Evolutionary conservation across 2,113 vertebrate species (phyloP).

Genomic region (Megaceryle maxima): DNA sequence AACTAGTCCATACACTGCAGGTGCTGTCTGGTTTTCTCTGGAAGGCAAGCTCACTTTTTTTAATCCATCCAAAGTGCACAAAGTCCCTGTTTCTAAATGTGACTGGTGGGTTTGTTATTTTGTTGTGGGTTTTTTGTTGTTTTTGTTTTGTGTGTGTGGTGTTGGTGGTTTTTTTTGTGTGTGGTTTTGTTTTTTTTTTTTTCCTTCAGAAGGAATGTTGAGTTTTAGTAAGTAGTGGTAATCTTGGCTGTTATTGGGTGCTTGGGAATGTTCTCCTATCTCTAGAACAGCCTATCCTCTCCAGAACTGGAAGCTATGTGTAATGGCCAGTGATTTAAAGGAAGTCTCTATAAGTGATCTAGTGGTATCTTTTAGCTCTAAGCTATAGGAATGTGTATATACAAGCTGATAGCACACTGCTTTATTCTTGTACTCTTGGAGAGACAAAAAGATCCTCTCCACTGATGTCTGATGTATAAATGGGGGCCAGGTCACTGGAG

Average conservation of each 20-base stretch:
- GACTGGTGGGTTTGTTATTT: background rate
- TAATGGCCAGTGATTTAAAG: background rate
- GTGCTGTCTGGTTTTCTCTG: background rate
- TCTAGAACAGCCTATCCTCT: background rate
- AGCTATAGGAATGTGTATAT: background rate
- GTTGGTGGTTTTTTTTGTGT: background rate
- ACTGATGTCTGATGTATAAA: background rate
- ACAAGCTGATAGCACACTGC: background rate
- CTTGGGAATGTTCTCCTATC: background rate
- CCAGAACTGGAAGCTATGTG: background rate
- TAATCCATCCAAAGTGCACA: background rate
- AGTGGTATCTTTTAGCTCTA: background rate
- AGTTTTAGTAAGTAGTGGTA: background rate
- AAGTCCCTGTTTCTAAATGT: background rate
- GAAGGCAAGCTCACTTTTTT: background rate
- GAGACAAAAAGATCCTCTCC: background rate
- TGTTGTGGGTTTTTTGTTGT: too few relatives aligned
- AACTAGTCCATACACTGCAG: background rate
- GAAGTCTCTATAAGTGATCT: background rate
- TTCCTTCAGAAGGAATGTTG: background rate
- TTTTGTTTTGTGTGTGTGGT: background rate
- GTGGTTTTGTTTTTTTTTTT: background rate
- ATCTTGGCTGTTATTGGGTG: background rate
- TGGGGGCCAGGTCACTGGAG: background rate
- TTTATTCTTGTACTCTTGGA: background rate